Evolutionary conservation across 2,888 invertebrate species (phyloP).

Genomic region (Chloroclysta siterata): DNA sequence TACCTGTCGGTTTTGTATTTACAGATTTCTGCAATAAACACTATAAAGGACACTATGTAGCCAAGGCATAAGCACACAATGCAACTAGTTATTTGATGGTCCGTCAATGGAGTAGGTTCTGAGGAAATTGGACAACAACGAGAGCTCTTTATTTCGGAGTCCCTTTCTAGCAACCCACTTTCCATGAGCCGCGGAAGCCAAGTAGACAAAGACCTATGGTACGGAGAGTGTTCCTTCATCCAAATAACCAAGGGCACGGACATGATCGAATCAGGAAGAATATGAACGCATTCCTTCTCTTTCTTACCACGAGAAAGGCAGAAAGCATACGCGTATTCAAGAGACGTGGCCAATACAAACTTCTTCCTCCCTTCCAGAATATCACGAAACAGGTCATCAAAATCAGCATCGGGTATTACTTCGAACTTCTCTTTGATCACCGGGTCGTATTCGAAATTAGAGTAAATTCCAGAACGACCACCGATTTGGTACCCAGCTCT

Average conservation of each 20-base stretch:
- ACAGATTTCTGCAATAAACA: constrained; percentile 60
- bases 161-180: constrained; percentile 61
- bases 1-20: constrained; percentile 44
- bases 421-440: constrained; percentile 58
- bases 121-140: constrained; percentile 44
- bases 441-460: constrained; percentile 67
- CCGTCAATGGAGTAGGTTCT: constrained; percentile 61
- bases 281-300: constrained; percentile 65
- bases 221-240: constrained; percentile 66
- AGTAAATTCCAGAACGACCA: constrained; percentile 61
- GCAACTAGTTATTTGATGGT: constrained; percentile 61
- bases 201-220: constrained; percentile 49
- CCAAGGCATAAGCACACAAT: constrained; percentile 61
- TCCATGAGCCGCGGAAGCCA: constrained; percentile 69
- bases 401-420: constrained; percentile 60
- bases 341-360: constrained; percentile 65
- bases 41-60: constrained; percentile 51
- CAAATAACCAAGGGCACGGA: constrained; percentile 68
- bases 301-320: constrained; percentile 61
- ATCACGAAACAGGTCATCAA: constrained; percentile 59
- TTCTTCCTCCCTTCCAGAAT: constrained; percentile 58
- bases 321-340: constrained; percentile 66
- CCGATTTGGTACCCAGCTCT: constrained; percentile 63
- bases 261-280: constrained; percentile 67
- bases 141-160: constrained; percentile 47